A percentile compares a stretch with the other conserved stretches of the same genome.
phyloP scores from a whole-genome alignment of 2,113 vertebrate species.

The Notarius lentiginosus region DNA sequence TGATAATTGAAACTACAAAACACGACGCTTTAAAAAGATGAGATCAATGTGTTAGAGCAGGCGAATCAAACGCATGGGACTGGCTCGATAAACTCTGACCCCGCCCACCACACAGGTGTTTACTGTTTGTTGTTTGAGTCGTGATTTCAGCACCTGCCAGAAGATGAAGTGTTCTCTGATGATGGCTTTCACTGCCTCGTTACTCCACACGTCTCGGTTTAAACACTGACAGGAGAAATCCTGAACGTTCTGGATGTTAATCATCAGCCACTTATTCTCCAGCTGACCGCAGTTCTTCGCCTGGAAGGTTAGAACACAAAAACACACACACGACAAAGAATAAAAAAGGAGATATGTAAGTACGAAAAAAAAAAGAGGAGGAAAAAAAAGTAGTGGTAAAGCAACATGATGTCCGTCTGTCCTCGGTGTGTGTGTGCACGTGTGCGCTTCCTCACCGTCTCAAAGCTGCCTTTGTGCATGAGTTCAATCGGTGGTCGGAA shows the following conservation, averaged over 20 bases:
- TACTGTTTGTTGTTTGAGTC: neutral
- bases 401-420: neutral
- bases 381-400: neutral
- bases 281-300: conserved; percentile 97
- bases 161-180: conserved; percentile 98
- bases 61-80: neutral
- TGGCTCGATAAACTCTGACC: neutral
- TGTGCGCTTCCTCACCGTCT: conserved; percentile 80
- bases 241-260: conserved; percentile 98
- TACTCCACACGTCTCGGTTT: conserved; percentile 98
- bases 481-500: conserved; percentile 98
- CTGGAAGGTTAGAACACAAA: conserved; percentile 64
- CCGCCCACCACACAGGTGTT: neutral
- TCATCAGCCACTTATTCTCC: conserved; percentile 99
- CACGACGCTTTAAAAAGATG: too few species aligned
- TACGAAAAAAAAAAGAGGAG: too few species aligned
- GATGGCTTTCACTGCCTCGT: conserved; percentile 92
- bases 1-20: neutral
- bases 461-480: conserved; percentile 99
- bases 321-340: too few species aligned
- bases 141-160: conserved; percentile 84
- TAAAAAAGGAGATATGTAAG: neutral
- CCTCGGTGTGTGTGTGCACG: too few species aligned
- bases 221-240: conserved; percentile 98
- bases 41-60: too few species aligned